These are phyloP conservation scores for Xiphophorus hellerii DNA, from an alignment of 2,113 vertebrate genomes.

Conservation along the genomic window DNA sequence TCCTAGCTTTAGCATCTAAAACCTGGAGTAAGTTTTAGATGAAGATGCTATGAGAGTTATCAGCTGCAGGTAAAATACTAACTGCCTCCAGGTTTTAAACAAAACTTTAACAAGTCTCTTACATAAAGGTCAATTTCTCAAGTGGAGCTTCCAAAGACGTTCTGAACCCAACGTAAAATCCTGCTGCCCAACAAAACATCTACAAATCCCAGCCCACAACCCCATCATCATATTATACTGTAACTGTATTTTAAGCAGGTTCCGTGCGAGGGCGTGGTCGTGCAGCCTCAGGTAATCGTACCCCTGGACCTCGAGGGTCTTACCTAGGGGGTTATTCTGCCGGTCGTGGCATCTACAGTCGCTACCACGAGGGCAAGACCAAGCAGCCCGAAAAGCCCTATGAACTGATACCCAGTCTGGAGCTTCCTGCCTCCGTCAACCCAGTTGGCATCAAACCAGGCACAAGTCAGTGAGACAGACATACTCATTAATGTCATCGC, in stretches of 20 bases:
- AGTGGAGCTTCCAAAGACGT: constrained; percentile 11
- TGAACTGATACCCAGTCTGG: constrained; percentile 94
- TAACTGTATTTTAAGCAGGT: constrained; percentile 94
- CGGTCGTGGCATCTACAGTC: constrained; percentile 99
- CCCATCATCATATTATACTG: constrained; percentile 65
- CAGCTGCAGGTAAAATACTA: too few species aligned
- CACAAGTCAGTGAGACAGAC: constrained; percentile 91
- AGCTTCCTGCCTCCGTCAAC: constrained; percentile 90
- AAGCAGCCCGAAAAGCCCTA: constrained; percentile 94
- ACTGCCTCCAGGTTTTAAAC: too few species aligned
- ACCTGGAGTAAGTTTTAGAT: too few species aligned
- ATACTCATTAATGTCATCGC: constrained; percentile 46
- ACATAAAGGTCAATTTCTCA: background rate
- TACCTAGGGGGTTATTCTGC: constrained; percentile 99
- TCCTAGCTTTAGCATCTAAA: too few species aligned
- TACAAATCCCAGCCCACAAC: constrained; percentile 34
- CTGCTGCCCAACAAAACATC: constrained; percentile 7
- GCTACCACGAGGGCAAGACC: constrained; percentile 98
- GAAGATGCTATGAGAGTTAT: too few species aligned
- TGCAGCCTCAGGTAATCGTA: constrained; percentile 91
- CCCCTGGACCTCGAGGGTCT: constrained; percentile 93
- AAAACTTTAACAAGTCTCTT: too few species aligned
- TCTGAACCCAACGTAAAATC: constrained; percentile 3
- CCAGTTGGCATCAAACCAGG: constrained; percentile 94
- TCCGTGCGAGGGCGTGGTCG: constrained; percentile 96